These are phyloP conservation scores for Nixonia krombeini DNA, from an alignment of 1,140 invertebrate genomes.

Conservation along the genomic window DNA sequence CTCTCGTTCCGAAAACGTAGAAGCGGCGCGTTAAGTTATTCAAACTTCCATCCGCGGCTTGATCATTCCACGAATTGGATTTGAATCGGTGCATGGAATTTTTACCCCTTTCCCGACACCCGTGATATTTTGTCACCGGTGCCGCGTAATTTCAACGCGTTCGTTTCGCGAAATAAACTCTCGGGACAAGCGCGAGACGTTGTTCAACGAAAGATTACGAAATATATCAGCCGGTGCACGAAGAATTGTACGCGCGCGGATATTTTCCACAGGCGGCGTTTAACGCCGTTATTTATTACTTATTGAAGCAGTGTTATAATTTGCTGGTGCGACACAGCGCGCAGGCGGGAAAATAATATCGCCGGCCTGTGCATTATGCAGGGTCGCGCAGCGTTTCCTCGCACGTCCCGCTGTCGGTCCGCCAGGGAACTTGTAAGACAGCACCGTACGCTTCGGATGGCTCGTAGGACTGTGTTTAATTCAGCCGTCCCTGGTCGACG, in stretches of 20 bases:
- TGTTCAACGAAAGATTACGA: background rate
- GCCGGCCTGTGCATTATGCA: conserved; percentile 54
- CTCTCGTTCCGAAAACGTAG: too few species aligned
- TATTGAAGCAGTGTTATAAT: conserved; percentile 62
- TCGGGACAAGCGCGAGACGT: background rate
- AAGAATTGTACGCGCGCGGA: background rate
- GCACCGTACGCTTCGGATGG: conserved; percentile 30
- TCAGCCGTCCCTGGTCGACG: conserved; percentile 29
- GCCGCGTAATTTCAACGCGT: too few species aligned
- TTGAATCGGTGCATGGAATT: too few species aligned
- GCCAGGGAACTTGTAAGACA: conserved; percentile 25
- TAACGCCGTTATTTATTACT: conserved; percentile 42
- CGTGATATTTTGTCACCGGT: background rate
- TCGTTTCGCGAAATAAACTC: background rate
- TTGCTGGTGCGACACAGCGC: conserved; percentile 57
- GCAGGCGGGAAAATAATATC: conserved; percentile 61
- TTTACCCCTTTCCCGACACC: too few species aligned
- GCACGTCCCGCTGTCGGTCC: conserved; percentile 12
- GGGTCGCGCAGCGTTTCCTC: conserved; percentile 12
- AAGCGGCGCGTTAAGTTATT: too few species aligned
- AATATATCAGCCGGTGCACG: background rate
- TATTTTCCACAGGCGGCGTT: background rate
- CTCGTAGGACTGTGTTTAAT: conserved; percentile 36
- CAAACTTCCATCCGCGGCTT: too few species aligned
- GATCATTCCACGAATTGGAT: too few species aligned